Percentiles rank a stretch among this genome's conserved stretches.
Evolutionary conservation across 2,888 invertebrate genomes (phyloP).

Genomic region (Lycia hirtaria): DNA sequence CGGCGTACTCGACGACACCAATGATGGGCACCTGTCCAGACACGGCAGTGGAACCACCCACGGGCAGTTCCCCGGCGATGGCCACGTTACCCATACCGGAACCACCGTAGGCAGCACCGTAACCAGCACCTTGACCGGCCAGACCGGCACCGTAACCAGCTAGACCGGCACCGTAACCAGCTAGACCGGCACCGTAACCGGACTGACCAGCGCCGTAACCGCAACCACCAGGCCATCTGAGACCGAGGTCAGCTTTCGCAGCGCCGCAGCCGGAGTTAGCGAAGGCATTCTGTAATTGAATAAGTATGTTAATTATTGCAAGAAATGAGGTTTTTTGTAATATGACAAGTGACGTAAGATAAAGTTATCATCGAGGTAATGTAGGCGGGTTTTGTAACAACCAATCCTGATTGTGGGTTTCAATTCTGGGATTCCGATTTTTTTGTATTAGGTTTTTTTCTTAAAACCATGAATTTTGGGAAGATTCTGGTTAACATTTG

Average conservation of each 20-base stretch:
- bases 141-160: neutral
- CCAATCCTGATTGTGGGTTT: no score
- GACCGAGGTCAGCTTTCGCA: slow-evolving; percentile 34
- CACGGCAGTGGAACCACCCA: slow-evolving; percentile 19
- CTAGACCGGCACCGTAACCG: neutral
- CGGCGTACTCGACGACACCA: slow-evolving; percentile 47
- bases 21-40: slow-evolving; percentile 50
- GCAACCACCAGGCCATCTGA: slow-evolving; percentile 2
- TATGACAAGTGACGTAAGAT: no score
- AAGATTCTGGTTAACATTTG: no score
- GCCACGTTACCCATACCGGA: slow-evolving; percentile 50
- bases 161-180: slow-evolving; percentile 12
- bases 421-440: no score
- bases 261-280: slow-evolving; percentile 35
- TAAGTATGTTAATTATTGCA: neutral
- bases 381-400: no score
- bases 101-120: slow-evolving; percentile 42
- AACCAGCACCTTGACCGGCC: slow-evolving; percentile 6
- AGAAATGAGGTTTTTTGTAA: neutral
- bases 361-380: no score
- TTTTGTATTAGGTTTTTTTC: no score
- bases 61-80: slow-evolving; percentile 53
- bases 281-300: neutral
- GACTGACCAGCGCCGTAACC: slow-evolving; percentile 3
- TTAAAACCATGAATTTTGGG: no score